phyloP scores from a whole-genome alignment of 2,113 vertebrate genomes.

The Enhydra lutris region DNA sequence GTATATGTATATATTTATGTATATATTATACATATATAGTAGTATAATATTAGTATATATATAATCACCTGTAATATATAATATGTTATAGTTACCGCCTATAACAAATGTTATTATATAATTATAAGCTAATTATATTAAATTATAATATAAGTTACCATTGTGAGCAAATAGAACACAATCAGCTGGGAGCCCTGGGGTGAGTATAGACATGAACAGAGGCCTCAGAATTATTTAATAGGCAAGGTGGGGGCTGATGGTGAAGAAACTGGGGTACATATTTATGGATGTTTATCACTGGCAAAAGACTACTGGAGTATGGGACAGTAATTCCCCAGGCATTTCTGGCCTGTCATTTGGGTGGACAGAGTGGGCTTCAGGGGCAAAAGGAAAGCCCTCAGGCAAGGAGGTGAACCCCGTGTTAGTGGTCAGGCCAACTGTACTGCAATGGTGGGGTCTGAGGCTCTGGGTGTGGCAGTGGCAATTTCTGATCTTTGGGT shows the following conservation, averaged over 20 bases:
- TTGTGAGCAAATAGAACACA: not conserved
- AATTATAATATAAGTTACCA: not conserved
- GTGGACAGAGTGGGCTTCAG: not conserved
- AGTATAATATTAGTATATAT: no score
- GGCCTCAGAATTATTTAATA: not conserved
- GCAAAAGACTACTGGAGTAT: not conserved
- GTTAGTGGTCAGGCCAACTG: no score
- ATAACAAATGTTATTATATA: not conserved
- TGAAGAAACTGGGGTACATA: not conserved
- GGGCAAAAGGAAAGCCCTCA: not conserved
- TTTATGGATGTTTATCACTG: not conserved
- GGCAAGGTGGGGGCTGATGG: not conserved
- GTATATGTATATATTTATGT: not conserved
- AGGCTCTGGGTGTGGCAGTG: fast-evolving
- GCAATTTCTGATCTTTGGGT: not conserved
- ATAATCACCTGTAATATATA: not conserved
- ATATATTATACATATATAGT: not conserved
- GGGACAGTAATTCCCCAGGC: not conserved
- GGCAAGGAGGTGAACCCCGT: not conserved
- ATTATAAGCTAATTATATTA: not conserved
- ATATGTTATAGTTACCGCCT: not conserved
- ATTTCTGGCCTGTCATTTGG: not conserved
- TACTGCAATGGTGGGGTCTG: not conserved
- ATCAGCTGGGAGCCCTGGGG: not conserved
- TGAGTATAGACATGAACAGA: not conserved